Evolutionary conservation across 92 coral and sea anemone species (phyloP).

Genomic region (Meandrina meandrites): DNA sequence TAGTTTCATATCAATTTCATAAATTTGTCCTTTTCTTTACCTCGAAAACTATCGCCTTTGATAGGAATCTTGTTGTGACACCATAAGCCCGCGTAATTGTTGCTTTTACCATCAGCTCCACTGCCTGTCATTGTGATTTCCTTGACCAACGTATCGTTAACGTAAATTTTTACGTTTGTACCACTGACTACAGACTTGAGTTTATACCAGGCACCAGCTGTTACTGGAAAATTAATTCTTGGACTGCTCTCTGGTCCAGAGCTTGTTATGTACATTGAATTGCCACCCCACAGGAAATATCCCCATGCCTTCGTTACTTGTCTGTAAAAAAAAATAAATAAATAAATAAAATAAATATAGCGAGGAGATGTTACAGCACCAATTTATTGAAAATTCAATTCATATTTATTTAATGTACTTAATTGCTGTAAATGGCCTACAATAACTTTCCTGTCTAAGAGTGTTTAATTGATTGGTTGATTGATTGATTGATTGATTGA

Average conservation of each 20-base stretch:
- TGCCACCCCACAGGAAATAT: conserved; percentile 24
- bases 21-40: background rate
- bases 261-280: conserved; percentile 15
- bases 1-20: too few relatives aligned
- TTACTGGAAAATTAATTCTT: conserved; percentile 24
- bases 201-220: conserved; percentile 31
- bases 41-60: background rate
- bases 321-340: conserved; percentile 16
- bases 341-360: too few relatives aligned
- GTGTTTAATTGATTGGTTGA: too few relatives aligned
- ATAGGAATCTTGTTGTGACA: background rate
- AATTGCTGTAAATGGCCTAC: too few relatives aligned
- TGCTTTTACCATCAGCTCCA: background rate
- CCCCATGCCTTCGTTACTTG: conserved; percentile 67
- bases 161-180: conserved; percentile 36
- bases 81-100: background rate
- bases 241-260: conserved; percentile 50
- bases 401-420: too few relatives aligned
- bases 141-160: background rate
- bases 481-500: too few relatives aligned
- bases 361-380: too few relatives aligned
- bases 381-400: too few relatives aligned
- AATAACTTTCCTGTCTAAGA: too few relatives aligned
- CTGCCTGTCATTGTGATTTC: background rate
- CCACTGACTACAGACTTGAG: conserved; percentile 56